Evolutionary conservation across 2,888 invertebrate genomes (phyloP).

Genomic region (Eupeodes luniger): DNA sequence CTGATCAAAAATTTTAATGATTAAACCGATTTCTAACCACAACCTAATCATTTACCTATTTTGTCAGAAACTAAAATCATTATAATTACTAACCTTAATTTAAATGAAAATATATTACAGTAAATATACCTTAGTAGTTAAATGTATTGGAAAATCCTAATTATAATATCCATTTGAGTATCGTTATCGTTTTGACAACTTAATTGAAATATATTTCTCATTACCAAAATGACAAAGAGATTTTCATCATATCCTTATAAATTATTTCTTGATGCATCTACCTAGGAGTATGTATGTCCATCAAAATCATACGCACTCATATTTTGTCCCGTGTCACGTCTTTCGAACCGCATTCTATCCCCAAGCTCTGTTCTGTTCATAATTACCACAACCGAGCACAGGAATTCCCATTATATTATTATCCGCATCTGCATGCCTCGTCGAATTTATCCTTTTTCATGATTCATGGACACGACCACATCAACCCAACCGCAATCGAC

Average conservation of each 20-base stretch:
- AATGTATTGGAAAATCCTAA: background rate
- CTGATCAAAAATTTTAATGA: too few relatives aligned
- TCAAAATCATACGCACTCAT: conserved; percentile 16
- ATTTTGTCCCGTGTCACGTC: background rate
- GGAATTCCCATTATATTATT: conserved; percentile 43
- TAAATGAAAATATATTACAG: too few relatives aligned
- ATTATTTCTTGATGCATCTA: background rate
- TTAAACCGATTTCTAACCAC: too few relatives aligned
- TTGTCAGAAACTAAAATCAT: too few relatives aligned
- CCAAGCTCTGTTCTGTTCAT: conserved; percentile 15
- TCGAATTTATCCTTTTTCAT: conserved; percentile 6
- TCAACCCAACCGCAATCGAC: conserved; percentile 55
- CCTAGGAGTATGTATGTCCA: background rate
- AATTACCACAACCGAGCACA: conserved; percentile 55
- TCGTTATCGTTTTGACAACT: background rate
- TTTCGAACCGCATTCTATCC: background rate
- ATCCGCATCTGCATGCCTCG: conserved; percentile 43
- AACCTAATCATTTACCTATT: too few relatives aligned
- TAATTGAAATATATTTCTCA: conserved; percentile 31
- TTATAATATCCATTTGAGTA: background rate
- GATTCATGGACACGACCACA: conserved; percentile 37
- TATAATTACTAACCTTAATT: too few relatives aligned
- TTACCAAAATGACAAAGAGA: background rate
- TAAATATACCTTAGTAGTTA: too few relatives aligned
- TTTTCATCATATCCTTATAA: background rate